Evolutionary conservation across 2,113 vertebrate genomes (phyloP), one percentile per base, ranked within the genome.

Genomic region (Gulo gulo): DNA sequence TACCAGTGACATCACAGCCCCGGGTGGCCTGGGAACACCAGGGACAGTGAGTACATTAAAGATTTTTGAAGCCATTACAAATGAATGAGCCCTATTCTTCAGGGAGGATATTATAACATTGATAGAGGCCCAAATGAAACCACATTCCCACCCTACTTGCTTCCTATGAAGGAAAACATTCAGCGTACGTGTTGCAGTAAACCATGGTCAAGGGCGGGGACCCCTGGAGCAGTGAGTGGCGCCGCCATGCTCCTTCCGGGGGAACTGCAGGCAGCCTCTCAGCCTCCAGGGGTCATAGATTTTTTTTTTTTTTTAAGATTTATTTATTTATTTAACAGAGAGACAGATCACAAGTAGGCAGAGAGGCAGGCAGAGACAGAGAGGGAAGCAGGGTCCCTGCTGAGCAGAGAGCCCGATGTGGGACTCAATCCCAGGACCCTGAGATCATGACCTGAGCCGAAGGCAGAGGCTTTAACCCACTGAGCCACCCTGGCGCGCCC

Each of bases 71-170:
- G 39, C 42, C 52, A 73, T 47, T 45, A 6, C 7, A 31, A 76
- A 36, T 13, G 23, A 11, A 20, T 10, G 63, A 82, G 52, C 20
- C 21, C 34, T 24, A 23, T 65, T 55, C 39, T 55, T 26, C 36
- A 61, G 0, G 65, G 63, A 55, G 65, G 20, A 16, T 11, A 2
- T 7, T 82, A n/a, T 0, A 2, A 63, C 1, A 2, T 5, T 23
- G 67, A 82, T 34, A 92, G 88, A 36, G 10, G 3, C 9, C 31
- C 39, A 2, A 42, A 52, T 4, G 39, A 63, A 87, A 16, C 24
- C 10, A 23, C 21, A 24, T 39, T 52, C 23, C 7, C 36, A 31
- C 67, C 65, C 63, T 67, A 34, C 39, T 94, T 59, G 45, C 57
- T 65, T 85, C 29, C 29, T 16, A 12, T 45, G 7, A 50, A 74